Evolutionary conservation across 2,888 invertebrate genomes (phyloP).

Genomic region (Coronaproctus castanopsis): DNA sequence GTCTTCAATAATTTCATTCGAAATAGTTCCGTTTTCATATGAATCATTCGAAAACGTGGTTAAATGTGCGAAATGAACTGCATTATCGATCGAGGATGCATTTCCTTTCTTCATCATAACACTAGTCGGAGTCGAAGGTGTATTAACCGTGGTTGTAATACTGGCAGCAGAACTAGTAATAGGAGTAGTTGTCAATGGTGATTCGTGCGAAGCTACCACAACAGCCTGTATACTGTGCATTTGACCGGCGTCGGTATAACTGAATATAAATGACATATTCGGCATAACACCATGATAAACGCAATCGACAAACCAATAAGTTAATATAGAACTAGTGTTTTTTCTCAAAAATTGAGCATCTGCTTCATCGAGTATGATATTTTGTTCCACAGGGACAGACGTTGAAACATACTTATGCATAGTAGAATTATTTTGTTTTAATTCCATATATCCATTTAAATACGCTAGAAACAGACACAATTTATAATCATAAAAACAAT

Average conservation of each 20-base stretch:
- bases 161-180: slow-evolving; percentile 28
- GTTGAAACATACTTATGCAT: slow-evolving; percentile 40
- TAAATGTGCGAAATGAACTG: slow-evolving; percentile 1
- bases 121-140: slow-evolving; percentile 16
- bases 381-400: slow-evolving; percentile 35
- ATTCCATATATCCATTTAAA: slow-evolving; percentile 42
- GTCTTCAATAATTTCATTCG: slow-evolving; percentile 1
- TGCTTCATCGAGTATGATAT: slow-evolving; percentile 35
- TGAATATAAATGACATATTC: slow-evolving; percentile 38
- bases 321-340: slow-evolving; percentile 35
- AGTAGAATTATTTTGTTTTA: slow-evolving; percentile 40
- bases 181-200: slow-evolving; percentile 29
- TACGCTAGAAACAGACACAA: slow-evolving; percentile 31
- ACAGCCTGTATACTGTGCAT: slow-evolving; percentile 45
- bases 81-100: slow-evolving; percentile 3
- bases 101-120: slow-evolving; percentile 15
- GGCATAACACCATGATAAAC: slow-evolving; percentile 41
- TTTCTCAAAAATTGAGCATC: slow-evolving; percentile 38
- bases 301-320: slow-evolving; percentile 66
- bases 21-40: neutral
- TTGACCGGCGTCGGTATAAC: slow-evolving; percentile 39
- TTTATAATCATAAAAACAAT: neutral
- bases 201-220: slow-evolving; percentile 34
- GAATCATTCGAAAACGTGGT: neutral
- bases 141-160: slow-evolving; percentile 13